Base-by-base conservation (phyloP, 92 coral and sea anemone species). In the Phenganax marumi region DNA sequence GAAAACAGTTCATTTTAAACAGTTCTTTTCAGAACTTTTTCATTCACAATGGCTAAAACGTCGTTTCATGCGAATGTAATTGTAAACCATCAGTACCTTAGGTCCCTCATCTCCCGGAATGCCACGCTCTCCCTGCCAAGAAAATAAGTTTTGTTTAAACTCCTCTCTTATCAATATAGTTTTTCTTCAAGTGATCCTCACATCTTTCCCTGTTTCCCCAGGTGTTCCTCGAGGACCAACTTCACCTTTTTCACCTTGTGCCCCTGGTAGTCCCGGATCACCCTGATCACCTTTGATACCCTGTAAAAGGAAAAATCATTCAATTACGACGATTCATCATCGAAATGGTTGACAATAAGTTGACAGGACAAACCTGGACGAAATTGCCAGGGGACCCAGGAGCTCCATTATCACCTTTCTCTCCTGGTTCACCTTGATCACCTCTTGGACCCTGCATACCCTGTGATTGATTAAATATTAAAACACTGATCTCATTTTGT, bases 101-200 rank as follows among this genome's bases (percentile, higher is more conserved):
- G 25, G 13, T 7, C 70, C 70, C 6, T 64, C 70, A 64, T 6
- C 8, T 25, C 70, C 70, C 0, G 70, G 70, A 13, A 8, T 22
- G 10, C 70, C 70, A 22, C 7, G 43, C 26, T 64, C 8, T 64
- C 70, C 70, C 70, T 64, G 19, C 12, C 19, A 64, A 22, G 19
- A 65, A 50, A 25, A 33, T 33, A 33, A 33, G 43, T 33, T 33
- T 33, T 33, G 43, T 33, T 33, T 33, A 5, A 33, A 33, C 43
- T 33, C 43, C 43, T 33, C 43, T 33, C 0, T 33, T 33, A 18
- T 33, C 60, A 73, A n/a, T 17, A 25, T 47, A 8, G 22, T 68
- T 57, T 73, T 58, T 5, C 70, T 68, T 46, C 72, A 61, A 14
- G 50, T 64, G 54, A 50, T 89, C 92, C 61, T 65, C 83, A 9